A percentile compares a stretch with the other conserved stretches of the same genome.
Evolutionary conservation across 2,797 vertebrate genomes (phyloP).

Genomic region (Scomberomorus guttatus): DNA sequence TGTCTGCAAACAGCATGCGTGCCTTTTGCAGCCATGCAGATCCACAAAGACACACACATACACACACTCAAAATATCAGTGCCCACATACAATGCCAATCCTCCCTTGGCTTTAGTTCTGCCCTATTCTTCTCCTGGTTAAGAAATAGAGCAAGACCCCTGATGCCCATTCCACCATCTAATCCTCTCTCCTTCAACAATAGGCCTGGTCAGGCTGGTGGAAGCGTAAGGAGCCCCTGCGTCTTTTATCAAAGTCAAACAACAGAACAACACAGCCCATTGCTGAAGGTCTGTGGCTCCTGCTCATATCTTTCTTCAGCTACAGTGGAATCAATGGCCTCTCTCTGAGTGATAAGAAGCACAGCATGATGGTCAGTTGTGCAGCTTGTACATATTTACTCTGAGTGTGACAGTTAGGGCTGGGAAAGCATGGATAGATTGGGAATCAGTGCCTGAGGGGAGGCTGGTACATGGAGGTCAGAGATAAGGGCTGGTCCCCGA

Average conservation of each 20-base stretch:
- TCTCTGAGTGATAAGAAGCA: slow-evolving; percentile 65
- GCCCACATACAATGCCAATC: slow-evolving; percentile 21
- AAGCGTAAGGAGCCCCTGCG: slow-evolving; percentile 31
- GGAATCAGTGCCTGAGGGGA: slow-evolving; percentile 40
- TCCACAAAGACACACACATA: neutral
- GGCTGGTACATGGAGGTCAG: slow-evolving; percentile 47
- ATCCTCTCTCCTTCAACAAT: slow-evolving; percentile 74
- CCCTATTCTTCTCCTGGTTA: slow-evolving; percentile 51
- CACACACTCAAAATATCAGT: slow-evolving; percentile 30
- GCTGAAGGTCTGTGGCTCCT: slow-evolving; percentile 47
- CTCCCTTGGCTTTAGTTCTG: slow-evolving; percentile 22
- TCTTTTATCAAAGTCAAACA: slow-evolving; percentile 72
- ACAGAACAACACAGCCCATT: slow-evolving; percentile 49
- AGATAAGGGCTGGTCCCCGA: slow-evolving; percentile 60
- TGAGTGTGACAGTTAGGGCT: slow-evolving; percentile 28
- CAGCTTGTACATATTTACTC: slow-evolving; percentile 33
- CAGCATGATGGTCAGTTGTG: slow-evolving; percentile 60
- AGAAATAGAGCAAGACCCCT: slow-evolving; percentile 65
- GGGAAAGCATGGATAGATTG: slow-evolving; percentile 40
- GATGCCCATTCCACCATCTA: slow-evolving; percentile 57
- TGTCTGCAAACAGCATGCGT: neutral
- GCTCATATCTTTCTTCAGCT: slow-evolving; percentile 59
- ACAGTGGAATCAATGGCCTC: slow-evolving; percentile 57
- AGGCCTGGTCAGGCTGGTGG: slow-evolving; percentile 58
- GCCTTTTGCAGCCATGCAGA: slow-evolving; percentile 18